Percentiles rank a stretch among this genome's conserved stretches.
Conservation (phyloP, 2,888 invertebrate genomes). For the Cordilura impudica region DNA sequence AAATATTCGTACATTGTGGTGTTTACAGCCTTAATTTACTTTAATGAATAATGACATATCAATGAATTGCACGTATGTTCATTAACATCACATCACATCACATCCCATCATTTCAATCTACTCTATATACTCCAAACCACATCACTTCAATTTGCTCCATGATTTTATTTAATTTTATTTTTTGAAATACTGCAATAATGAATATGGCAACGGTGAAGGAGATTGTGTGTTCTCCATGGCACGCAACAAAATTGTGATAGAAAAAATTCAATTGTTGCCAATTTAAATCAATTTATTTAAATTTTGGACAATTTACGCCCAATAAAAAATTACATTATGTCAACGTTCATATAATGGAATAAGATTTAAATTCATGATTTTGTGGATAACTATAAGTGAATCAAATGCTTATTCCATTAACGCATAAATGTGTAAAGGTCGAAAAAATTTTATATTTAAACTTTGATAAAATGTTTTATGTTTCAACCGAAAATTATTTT, state of each 20-base stretch:
- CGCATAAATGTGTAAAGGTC: no score
- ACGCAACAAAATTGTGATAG: slow-evolving; percentile 25
- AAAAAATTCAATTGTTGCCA: slow-evolving; percentile 56
- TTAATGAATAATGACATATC: slow-evolving; percentile 57
- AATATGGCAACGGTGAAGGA: not conserved
- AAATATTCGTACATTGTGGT: not conserved
- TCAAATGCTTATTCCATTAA: no score
- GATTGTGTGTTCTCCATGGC: not conserved
- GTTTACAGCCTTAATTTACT: slow-evolving; percentile 32
- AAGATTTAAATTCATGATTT: not conserved
- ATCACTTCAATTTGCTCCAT: slow-evolving; percentile 20
- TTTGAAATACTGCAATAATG: not conserved
- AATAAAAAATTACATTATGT: slow-evolving; percentile 38
- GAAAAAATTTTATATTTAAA: no score
- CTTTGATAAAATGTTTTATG: no score
- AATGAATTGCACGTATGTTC: slow-evolving; percentile 40
- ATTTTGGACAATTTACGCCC: slow-evolving; percentile 23
- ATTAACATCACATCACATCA: slow-evolving; percentile 1
- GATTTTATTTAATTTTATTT: slow-evolving; percentile 6
- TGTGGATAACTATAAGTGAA: no score
- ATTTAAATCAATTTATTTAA: slow-evolving; percentile 59
- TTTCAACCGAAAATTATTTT: no score
- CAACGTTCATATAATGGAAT: not conserved
- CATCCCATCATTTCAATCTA: not conserved
- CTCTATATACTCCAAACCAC: not conserved